Base-by-base conservation (phyloP, 2,113 vertebrate species). In the Spheniscus mendiculus region DNA sequence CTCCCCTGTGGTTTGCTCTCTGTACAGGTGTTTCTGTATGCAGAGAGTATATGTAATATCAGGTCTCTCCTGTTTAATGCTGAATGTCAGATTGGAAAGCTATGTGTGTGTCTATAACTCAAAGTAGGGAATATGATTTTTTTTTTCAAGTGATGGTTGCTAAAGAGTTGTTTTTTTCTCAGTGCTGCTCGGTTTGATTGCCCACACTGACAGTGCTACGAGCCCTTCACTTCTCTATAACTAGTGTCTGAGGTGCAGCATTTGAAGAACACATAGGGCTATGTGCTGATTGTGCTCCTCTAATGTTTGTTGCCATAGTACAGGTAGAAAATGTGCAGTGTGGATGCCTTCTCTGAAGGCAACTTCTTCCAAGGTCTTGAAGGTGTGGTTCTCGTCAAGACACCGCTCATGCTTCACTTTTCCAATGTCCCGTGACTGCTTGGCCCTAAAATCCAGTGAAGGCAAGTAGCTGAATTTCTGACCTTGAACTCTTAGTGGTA, bases 191-290 rank as follows among this genome's bases (percentile, higher is more conserved):
- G 2, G n/a, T 59, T 55, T 67, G 27, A 19, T 47, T 52, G 10
- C 8, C 32, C 42, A 15, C 1, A 6, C 7, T 56, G 83, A 27
- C 0, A 0, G 26, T 65, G 44, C 23, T 18, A 45, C 2, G 27
- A 34, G 5, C 40, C 26, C 19, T 90, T 67, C 38, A 20, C 27
- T 42, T 40, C 61, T 70, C 44, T 80, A 29, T 42, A 16, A 13
- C 11, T 15, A 30, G 34, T 16, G 7, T 47, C 22, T 44, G 45
- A 80, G 32, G 8, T 65, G 17, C n/a, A 53, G 52, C 25, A 47
- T 70, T 38, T 66, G 70, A 42, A 55, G 34, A 87, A 14, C 38
- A 59, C 8, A 7, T 1, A 36, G 12, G 17, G 4, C 26, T 38
- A 1, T 5, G 2, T 55, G 49, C 5, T 77, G 34, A 3, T 32